Evolutionary conservation across 2,888 invertebrate species (phyloP).

Genomic region (Cephus pygmeus): DNA sequence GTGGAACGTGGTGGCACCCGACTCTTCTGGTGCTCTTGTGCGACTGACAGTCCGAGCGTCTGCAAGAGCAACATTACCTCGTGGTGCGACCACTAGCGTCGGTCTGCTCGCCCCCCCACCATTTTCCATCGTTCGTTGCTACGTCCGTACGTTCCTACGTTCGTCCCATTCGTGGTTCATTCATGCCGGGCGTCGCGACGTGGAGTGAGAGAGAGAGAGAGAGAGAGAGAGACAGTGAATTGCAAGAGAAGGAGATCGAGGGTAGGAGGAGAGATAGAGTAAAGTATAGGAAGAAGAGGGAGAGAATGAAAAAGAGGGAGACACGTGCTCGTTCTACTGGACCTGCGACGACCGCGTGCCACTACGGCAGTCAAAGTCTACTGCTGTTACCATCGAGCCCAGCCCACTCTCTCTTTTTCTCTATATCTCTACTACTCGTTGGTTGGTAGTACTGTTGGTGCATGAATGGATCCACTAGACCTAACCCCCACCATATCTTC

Average conservation of each 20-base stretch:
- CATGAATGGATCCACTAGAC: constrained; percentile 40
- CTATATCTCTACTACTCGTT: constrained; percentile 29
- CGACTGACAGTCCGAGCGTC: constrained; percentile 44
- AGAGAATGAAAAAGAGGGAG: constrained; percentile 7
- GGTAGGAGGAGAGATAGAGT: constrained; percentile 7
- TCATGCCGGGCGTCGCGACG: constrained; percentile 44
- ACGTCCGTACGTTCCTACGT: constrained; percentile 32
- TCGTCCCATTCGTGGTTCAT: constrained; percentile 36
- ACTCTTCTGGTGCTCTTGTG: constrained; percentile 27
- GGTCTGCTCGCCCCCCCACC: constrained; percentile 47
- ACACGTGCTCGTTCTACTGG: constrained; percentile 6
- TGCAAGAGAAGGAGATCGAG: too few species aligned
- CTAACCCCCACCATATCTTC: constrained; percentile 41
- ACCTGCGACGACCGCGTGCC: neutral
- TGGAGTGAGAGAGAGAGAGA: too few species aligned
- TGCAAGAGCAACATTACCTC: constrained; percentile 43
- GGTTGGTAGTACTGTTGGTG: constrained; percentile 25
- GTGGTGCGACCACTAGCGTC: constrained; percentile 34
- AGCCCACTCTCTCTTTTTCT: constrained; percentile 37
- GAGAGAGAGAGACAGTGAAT: too few species aligned
- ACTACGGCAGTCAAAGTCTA: constrained; percentile 32
- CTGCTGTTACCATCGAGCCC: constrained; percentile 33
- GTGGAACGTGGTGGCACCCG: neutral
- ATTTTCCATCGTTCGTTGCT: constrained; percentile 47
- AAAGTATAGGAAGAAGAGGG: constrained; percentile 6